Evolutionary conservation across 2,113 vertebrate species (phyloP), one percentile per base, ranked within the genome.

Genomic region (Gymnarchus niloticus): DNA sequence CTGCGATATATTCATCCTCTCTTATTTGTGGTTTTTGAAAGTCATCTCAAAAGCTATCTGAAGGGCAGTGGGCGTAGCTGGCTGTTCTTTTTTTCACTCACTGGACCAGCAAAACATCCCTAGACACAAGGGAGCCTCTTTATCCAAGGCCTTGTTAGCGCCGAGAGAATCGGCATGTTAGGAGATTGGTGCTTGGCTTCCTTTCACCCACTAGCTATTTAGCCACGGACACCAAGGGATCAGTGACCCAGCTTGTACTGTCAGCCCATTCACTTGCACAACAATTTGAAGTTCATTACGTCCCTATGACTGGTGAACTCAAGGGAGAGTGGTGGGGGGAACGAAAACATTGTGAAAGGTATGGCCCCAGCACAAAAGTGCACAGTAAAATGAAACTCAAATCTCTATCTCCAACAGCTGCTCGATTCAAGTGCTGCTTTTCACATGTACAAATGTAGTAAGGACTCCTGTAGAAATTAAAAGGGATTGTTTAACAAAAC

Each of bases 1-100:
- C 3, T 81, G 88, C 92, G 89, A 91, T 93, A 90, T 91, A 93
- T 94, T 94, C 93, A 92, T 93, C 41, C 85, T 85, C 82, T 80
- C 85, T 91, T 92, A 90, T 92, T 48, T 84, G 89, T 87, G 83
- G 87, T 84, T 92, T 89, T 88, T 85, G 90, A 90, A 91, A 91
- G 91, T 89, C 80, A 80, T 88, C 90, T 89, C 88, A 90, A 90
- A 92, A 89, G 90, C 90, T 87, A 85, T 77, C 87, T 91, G 88
- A 91, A 88, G 83, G 86, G 84, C 91, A 89, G 87, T 87, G 87
- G 88, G 89, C 83, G 85, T 56, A 37, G 86, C 89, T 88, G 87
- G 88, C 87, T 91, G 91, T 61, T 88, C 61, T 85, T 87, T 90
- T 6, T n/a, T 8, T 28, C 65, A 41, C 28, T 73, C 33, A 17